Base-by-base conservation (phyloP, 2,797 vertebrate genomes). In the Esox masquinongy region DNA sequence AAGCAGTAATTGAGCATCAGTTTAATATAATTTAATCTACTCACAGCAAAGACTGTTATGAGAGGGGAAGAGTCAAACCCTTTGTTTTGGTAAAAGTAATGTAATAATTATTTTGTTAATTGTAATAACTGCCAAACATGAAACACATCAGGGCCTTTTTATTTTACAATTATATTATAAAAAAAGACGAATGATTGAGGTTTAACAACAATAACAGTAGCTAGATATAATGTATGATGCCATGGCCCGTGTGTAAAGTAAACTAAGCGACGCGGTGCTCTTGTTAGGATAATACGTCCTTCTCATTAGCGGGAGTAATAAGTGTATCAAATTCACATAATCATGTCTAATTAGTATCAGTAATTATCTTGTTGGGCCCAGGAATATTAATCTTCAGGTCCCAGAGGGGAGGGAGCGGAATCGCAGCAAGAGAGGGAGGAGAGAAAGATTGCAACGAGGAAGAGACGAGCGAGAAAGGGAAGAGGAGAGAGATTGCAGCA, bases 301-400 rank as follows among this genome's bases (percentile, higher is more conserved):
- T 89, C 94, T 94, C 91, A 93, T 96, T 95, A 95, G 93, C 94
- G 94, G 90, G 92, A 96, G 95, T 95, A 96, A 92, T 96, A 96
- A 97, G 95, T 95, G 91, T 94, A 97, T 96, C 96, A 96, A 92
- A 96, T 96, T 96, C 95, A 95, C 96, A 95, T 96, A 96, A 98
- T 97, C 96, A 97, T 95, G 95, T 96, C 96, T 97, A 97, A 97
- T 97, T 97, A 97, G 96, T 97, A 96, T 97, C 97, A 96, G 96
- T 97, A 97, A 97, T 98, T 97, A 97, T 95, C 93, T 95, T 95
- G 96, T 95, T 95, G 95, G 96, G 95, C 92, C 83, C 91, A 91
- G 95, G 95, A 95, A 97, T 97, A 98, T 97, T 97, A 96, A 95
- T 96, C 95, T 97, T 95, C 94, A 85, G 78, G 90, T 95, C 93